These are phyloP conservation scores for Macaria notata DNA, from an alignment of 2,888 invertebrate species.

Conservation along the genomic window DNA sequence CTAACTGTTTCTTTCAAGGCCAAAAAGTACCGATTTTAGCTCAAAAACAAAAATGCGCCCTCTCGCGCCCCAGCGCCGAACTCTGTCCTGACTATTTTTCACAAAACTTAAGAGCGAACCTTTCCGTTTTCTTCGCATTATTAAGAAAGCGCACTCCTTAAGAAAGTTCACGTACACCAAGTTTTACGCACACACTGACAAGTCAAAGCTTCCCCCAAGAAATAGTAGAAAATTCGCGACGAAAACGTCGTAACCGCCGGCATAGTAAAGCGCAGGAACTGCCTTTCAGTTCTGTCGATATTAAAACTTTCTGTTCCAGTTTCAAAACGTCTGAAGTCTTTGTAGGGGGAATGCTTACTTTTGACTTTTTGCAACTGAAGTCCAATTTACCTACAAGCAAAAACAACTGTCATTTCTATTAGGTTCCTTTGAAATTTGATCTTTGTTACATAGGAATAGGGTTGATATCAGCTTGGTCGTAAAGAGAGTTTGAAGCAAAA, in stretches of 20 bases:
- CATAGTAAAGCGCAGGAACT: constrained; percentile 15
- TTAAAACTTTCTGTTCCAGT: constrained; percentile 4
- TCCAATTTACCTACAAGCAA: constrained; percentile 33
- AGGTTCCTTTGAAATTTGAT: constrained; percentile 24
- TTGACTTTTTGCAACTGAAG: constrained; percentile 36
- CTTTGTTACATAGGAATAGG: neutral
- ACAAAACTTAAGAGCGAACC: constrained; percentile 75
- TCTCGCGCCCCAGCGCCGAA: constrained; percentile 58
- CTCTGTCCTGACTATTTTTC: constrained; percentile 65
- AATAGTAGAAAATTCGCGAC: constrained; percentile 29
- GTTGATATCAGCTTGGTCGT: constrained; percentile 31
- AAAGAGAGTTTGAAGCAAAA: constrained; percentile 34
- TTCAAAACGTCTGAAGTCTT: constrained; percentile 39
- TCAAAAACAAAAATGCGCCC: constrained; percentile 54
- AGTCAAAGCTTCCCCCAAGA: constrained; percentile 37
- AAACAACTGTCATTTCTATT: constrained; percentile 37
- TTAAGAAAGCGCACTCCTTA: constrained; percentile 74
- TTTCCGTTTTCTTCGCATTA: constrained; percentile 78
- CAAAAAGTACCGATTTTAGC: constrained; percentile 7
- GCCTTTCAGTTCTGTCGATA: constrained; percentile 26
- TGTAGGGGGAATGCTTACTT: constrained; percentile 21
- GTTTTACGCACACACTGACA: constrained; percentile 17
- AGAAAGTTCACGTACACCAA: constrained; percentile 64
- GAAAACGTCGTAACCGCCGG: constrained; percentile 43
- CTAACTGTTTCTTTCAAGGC: neutral